Base-by-base conservation (phyloP, 1,140 invertebrate genomes). In the Propsilocerus akamusi region DNA sequence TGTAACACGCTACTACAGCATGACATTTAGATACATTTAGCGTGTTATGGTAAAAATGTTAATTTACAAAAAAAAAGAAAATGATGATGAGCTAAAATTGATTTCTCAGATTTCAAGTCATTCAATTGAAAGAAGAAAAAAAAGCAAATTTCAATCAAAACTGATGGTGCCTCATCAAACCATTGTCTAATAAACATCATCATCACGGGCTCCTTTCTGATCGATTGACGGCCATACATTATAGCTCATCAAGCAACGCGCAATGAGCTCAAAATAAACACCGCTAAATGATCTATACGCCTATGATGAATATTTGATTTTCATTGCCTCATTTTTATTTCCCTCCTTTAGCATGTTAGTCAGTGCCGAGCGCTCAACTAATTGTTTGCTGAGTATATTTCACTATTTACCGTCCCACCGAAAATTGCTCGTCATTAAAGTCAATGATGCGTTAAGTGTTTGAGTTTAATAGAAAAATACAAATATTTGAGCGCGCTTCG, bases 231-330 rank as follows among this genome's bases (percentile, higher is more conserved):
- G n/a, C n/a, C n/a, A n/a, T n/a, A n/a, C n/a, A n/a, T n/a, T n/a
- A n/a, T n/a, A n/a, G n/a, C n/a, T n/a, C n/a, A n/a, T n/a, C n/a
- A n/a, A n/a, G n/a, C n/a, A n/a, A n/a, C n/a, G n/a, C n/a, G 34
- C 34, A 41, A 41, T 41, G 22, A 41, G 34, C 34, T 41, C 17
- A 20, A 41, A 41, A 41, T 41, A 41, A 41, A 41, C 34, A 41
- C 34, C 34, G 34, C 34, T 41, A 41, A 41, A 41, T 41, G 34
- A 41, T 41, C 34, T 41, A n/a, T 41, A 41, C 34, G 34, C 34
- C 34, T 41, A n/a, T 41, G 34, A 41, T 41, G 17, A 41, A 41
- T 41, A 41, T 41, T 41, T 41, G 12, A 41, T 41, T n/a, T 41
- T 17, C 34, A 41, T 41, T 41, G 34, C 34, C 28, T 41, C 10